Evolutionary conservation across 2,888 invertebrate species (phyloP), one percentile per base, ranked within the genome.

Genomic region (Eledone cirrhosa): DNA sequence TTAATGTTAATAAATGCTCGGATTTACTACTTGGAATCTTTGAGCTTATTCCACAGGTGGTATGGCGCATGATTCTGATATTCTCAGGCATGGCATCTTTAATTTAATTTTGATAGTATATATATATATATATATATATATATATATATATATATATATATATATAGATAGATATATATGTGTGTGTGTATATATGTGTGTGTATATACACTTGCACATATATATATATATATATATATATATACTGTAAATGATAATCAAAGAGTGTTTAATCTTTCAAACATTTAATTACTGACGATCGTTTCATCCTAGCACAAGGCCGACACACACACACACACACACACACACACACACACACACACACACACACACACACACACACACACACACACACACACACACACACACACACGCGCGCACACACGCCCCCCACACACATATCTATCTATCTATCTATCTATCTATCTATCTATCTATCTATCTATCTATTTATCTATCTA

Each of bases 111-210:
- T 65, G 29, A n/a, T 22, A n/a, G n/a, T 16, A 65, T 65, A 65
- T 65, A 65, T 65, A 65, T 65, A 65, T 65, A 65, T 65, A 65
- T 65, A 65, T 65, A 65, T 65, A 65, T 65, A 65, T 65, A 65
- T 65, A 65, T 65, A 65, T 65, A 65, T 65, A 65, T 65, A 65
- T 65, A 65, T n/a, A 65, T 14, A 65, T 14, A 13, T 14, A 65
- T 65, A 65, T 65, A 14, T 65, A 65, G 22, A 65, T 65, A 65
- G 22, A 13, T 11, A 65, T 14, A 24, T 16, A 2, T n/a, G 1
- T n/a, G 22, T 24, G 14, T n/a, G 29, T 14, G 14, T 65, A 29
- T n/a, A 0, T n/a, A n/a, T 29, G 8, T n/a, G 3, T 27, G 1
- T 29, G 29, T 14, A 27, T 24, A n/a, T 4, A 29, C 24, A 29